Evolutionary conservation across 2,113 vertebrate species (phyloP), one percentile per base, ranked within the genome.

Genomic region (Rhagologus leucostigma): DNA sequence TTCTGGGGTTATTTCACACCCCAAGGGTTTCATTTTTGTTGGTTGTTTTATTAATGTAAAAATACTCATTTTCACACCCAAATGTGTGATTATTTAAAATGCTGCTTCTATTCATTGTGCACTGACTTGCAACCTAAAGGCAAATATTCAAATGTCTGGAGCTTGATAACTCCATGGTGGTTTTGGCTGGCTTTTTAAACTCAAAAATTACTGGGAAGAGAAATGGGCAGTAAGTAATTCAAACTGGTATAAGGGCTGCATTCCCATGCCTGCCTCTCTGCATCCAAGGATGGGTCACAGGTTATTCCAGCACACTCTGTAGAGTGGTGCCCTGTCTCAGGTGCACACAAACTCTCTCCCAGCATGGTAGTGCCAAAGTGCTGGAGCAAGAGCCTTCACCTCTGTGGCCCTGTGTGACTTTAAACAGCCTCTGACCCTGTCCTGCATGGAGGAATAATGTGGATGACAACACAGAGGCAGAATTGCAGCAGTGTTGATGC

Each of bases 31-130:
- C 47, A 74, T 91, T 94, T 96, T 96, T 95, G 89, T 92, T 96
- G 84, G 95, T 97, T 81, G 90, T 94, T 97, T 96, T 96, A 95
- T 96, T 96, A 96, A 97, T 97, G 88, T 96, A 95, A 96, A 97
- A 97, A 96, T 96, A 95, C 92, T 93, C 92, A 90, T 95, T 97
- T 97, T 97, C 95, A 87, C 92, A 96, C 93, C 93, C 83, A 60
- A 97, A 96, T 84, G 90, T 96, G 96, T 90, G 95, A 97, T 94
- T 94, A 96, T 96, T 97, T 95, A 93, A 97, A 97, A 97, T 78
- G 65, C 89, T 87, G 69, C 83, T 90, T 95, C 92, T 92, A 87
- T 96, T 96, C 90, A 82, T 96, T 94, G 90, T 92, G 94, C 73
- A 71, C 68, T 89, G 83, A 44, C 93, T 94, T 75, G 78, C 89